A percentile compares a stretch with the other conserved stretches of the same genome.
phyloP scores from a whole-genome alignment of 2,888 invertebrate species.

The Phengaris arion region DNA sequence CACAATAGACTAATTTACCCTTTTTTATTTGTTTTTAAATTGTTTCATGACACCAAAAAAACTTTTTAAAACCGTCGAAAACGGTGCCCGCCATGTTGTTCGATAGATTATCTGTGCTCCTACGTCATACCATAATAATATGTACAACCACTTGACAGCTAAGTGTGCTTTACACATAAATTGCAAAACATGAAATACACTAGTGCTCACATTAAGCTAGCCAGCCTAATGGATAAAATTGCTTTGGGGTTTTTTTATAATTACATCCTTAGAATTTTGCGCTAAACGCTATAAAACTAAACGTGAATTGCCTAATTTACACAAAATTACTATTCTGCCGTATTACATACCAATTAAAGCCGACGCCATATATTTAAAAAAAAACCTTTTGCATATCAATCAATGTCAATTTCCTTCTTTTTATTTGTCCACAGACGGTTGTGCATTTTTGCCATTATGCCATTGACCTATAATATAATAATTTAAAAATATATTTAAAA shows the following conservation, averaged over 20 bases:
- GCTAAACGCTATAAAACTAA: not conserved
- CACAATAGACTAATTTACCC: no score
- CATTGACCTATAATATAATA: not conserved
- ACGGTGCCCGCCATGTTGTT: no score
- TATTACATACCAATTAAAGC: not conserved
- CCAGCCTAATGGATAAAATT: not conserved
- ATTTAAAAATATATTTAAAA: constrained; percentile 1
- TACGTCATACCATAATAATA: no score
- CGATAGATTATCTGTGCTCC: no score
- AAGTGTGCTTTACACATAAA: no score
- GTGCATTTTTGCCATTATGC: constrained; percentile 1
- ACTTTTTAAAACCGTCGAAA: no score
- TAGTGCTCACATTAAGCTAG: not conserved
- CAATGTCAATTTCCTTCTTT: constrained; percentile 16
- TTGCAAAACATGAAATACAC: no score
- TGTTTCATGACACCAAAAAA: no score
- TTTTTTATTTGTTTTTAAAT: no score
- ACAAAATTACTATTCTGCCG: constrained; percentile 6
- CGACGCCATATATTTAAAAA: no score
- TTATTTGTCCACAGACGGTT: not conserved
- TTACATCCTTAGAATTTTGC: constrained; percentile 5
- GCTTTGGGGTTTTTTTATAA: not conserved
- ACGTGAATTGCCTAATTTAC: constrained; percentile 7
- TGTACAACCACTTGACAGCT: no score
- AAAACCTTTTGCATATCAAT: constrained; percentile 23